These are phyloP conservation scores for Phalloptychus januarius DNA, from an alignment of 2,797 vertebrate genomes.

Conservation along the genomic window DNA sequence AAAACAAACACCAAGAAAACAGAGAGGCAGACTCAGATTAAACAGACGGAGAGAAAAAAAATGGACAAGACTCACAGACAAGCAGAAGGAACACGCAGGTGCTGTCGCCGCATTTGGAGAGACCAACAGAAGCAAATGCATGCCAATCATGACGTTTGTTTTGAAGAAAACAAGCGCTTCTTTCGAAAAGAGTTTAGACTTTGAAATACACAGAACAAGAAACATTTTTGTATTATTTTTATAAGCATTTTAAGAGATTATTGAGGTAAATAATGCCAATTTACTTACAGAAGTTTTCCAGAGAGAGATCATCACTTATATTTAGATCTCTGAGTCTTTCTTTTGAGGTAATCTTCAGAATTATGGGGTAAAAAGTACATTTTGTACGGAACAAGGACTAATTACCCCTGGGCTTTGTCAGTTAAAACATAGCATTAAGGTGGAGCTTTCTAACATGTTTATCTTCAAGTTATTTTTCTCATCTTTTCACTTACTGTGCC, in stretches of 20 bases:
- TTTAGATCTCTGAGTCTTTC: constrained; percentile 12
- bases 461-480: constrained; percentile 43
- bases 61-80: constrained; percentile 51
- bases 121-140: constrained; percentile 27
- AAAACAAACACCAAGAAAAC: constrained; percentile 48
- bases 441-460: constrained; percentile 47
- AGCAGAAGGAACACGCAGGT: constrained; percentile 65
- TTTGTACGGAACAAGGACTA: constrained; percentile 36
- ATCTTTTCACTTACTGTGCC: constrained; percentile 46
- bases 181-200: constrained; percentile 8
- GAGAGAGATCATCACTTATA: constrained; percentile 4
- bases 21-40: constrained; percentile 54
- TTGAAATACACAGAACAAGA: constrained; percentile 1
- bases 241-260: constrained; percentile 1
- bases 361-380: constrained; percentile 23
- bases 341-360: constrained; percentile 18
- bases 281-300: constrained; percentile 1
- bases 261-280: background rate
- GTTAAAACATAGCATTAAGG: constrained; percentile 55
- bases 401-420: constrained; percentile 52
- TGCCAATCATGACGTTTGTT: constrained; percentile 52
- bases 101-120: constrained; percentile 52
- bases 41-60: constrained; percentile 60
- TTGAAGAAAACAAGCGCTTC: constrained; percentile 17
- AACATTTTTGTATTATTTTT: background rate